Conservation (phyloP, 2,797 vertebrate genomes). For the Hippocampus kuda region DNA sequence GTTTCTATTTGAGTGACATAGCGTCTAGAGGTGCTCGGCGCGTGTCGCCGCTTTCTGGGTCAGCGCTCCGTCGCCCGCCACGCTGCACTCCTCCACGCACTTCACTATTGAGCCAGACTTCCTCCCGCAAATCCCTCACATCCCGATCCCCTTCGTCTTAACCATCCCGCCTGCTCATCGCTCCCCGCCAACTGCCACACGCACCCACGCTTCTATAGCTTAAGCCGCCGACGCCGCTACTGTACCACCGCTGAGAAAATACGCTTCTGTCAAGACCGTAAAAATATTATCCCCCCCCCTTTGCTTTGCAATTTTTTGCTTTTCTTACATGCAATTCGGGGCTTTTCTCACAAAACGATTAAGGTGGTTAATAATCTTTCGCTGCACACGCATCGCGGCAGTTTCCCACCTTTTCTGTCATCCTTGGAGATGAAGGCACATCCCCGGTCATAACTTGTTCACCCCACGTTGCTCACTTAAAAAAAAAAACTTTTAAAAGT, state of each 20-base stretch:
- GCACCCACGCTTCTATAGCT: conserved; percentile 41
- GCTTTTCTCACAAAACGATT: conserved; percentile 18
- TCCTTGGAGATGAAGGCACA: not conserved
- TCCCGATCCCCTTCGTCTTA: conserved; percentile 34
- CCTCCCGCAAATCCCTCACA: conserved; percentile 37
- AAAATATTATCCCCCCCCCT: conserved; percentile 23
- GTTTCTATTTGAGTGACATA: conserved; percentile 74
- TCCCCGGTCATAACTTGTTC: not conserved
- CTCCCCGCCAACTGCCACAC: conserved; percentile 29
- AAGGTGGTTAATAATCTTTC: conserved; percentile 38
- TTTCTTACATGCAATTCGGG: conserved; percentile 18
- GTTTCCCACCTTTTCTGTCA: conserved; percentile 11
- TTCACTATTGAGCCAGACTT: conserved; percentile 34
- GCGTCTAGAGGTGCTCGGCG: conserved; percentile 57
- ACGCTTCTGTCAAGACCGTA: conserved; percentile 25
- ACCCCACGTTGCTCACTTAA: not conserved
- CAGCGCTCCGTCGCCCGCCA: conserved; percentile 55
- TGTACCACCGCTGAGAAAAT: conserved; percentile 35
- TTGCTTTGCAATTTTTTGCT: conserved; percentile 35
- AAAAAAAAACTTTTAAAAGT: not conserved
- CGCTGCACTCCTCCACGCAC: conserved; percentile 40
- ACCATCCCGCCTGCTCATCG: conserved; percentile 35
- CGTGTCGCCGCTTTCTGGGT: conserved; percentile 67
- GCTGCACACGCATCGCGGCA: conserved; percentile 10
- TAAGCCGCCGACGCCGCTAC: conserved; percentile 41